Evolutionary conservation across 2,888 invertebrate species (phyloP).

Genomic region (Drosophila basisetae): DNA sequence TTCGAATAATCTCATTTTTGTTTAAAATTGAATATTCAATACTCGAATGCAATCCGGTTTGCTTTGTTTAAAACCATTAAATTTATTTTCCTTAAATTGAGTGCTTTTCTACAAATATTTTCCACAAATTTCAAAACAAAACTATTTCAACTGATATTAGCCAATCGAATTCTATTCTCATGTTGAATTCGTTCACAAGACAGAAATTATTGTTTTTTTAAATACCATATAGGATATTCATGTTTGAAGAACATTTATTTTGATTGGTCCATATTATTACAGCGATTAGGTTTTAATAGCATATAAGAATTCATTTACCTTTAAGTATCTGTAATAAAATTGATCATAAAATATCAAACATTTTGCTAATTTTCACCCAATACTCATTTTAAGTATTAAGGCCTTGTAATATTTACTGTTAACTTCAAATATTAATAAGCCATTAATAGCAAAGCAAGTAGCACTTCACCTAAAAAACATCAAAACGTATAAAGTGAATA

Average conservation of each 20-base stretch:
- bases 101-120: background rate
- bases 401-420: constrained; percentile 23
- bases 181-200: background rate
- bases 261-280: background rate
- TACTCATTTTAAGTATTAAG: constrained; percentile 11
- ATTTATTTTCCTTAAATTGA: background rate
- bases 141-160: background rate
- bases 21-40: background rate
- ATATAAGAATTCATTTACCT: background rate
- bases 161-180: background rate
- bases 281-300: background rate
- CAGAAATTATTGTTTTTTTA: no score
- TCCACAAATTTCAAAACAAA: background rate
- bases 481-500: constrained; percentile 20
- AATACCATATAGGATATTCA: background rate
- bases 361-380: constrained; percentile 13
- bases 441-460: constrained; percentile 56
- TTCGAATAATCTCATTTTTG: background rate
- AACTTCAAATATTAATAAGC: constrained; percentile 50
- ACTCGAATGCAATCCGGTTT: background rate
- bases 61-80: background rate
- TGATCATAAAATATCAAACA: constrained; percentile 5
- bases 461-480: constrained; percentile 50
- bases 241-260: background rate
- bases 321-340: background rate